Evolutionary conservation across 2,888 invertebrate species (phyloP), one percentile per base, ranked within the genome.

Genomic region (Microplitis deprimator): DNA sequence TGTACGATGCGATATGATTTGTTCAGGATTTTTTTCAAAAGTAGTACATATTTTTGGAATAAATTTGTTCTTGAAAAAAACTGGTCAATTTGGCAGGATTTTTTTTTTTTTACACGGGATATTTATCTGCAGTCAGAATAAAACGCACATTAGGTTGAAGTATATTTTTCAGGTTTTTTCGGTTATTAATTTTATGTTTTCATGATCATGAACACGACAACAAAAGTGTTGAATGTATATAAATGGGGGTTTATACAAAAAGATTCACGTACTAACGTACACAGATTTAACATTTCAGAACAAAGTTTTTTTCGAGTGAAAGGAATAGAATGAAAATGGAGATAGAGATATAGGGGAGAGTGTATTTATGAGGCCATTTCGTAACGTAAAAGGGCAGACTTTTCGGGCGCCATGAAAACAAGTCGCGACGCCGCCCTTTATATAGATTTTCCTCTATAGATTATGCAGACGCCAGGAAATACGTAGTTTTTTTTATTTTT

Each of bases 331-430:
- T 73, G 39, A 50, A 60, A 20, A 39, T 41, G 20, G 13, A 29
- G 17, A 3, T 64, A 38, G 65, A 67, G 65, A 68, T 68, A 29
- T 10, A 38, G 39, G 39, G 65, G 17, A 60, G 50, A 59, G 60
- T 17, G 29, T 59, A 76, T 76, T 71, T 76, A 76, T 64, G 71
- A 76, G 59, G 67, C 71, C 39, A 60, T 71, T 65, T 39, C 29
- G 39, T 16, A 69, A 69, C 50, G 75, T 62, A n/a, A 50, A 50
- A 70, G 50, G 50, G 50, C 50, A 50, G 50, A 50, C 50, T 50
- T 39, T 65, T 20, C 41, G 8, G 76, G 71, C 70, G 67, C 67
- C 71, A 50, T n/a, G 64, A 69, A 75, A 75, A 75, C 64, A 75
- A 64, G 70, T 70, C 71, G 76, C 50, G 76, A 71, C 76, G 67